A percentile compares a stretch with the other conserved stretches of the same genome.
Conservation (phyloP, 1,140 invertebrate species). For the Mizuhopecten yessoensis region DNA sequence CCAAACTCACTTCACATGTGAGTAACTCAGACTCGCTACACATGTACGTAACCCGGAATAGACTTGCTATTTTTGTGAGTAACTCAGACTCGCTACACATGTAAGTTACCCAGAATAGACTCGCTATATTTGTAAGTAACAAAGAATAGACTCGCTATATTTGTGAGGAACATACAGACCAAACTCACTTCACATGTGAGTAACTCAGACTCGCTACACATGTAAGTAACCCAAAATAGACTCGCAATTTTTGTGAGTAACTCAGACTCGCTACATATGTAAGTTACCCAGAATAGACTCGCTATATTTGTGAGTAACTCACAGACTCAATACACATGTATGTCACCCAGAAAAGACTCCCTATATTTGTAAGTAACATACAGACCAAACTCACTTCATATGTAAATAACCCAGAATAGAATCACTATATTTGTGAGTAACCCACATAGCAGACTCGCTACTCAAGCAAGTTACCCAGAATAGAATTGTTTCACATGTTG, state of each 20-base stretch:
- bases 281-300: not conserved
- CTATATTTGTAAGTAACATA: not conserved
- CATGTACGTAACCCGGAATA: not conserved
- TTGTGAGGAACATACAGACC: not conserved
- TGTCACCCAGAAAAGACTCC: not conserved
- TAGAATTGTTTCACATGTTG: not conserved
- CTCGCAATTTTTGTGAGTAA: not conserved
- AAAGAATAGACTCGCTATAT: not conserved
- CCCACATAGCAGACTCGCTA: not conserved
- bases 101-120: not conserved
- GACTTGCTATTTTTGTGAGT: not conserved
- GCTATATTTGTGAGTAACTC: not conserved
- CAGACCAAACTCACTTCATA: not conserved
- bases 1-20: not conserved
- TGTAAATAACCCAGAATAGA: not conserved
- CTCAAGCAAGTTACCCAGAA: not conserved
- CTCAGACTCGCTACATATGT: not conserved
- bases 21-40: not conserved
- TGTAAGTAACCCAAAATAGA: not conserved
- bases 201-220: not conserved
- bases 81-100: not conserved
- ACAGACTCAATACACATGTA: not conserved
- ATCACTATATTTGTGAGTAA: not conserved
- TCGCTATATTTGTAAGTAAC: not conserved
- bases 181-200: not conserved